These are phyloP conservation scores for Tetrao urogallus DNA, from an alignment of 2,113 vertebrate species.

Conservation along the genomic window DNA sequence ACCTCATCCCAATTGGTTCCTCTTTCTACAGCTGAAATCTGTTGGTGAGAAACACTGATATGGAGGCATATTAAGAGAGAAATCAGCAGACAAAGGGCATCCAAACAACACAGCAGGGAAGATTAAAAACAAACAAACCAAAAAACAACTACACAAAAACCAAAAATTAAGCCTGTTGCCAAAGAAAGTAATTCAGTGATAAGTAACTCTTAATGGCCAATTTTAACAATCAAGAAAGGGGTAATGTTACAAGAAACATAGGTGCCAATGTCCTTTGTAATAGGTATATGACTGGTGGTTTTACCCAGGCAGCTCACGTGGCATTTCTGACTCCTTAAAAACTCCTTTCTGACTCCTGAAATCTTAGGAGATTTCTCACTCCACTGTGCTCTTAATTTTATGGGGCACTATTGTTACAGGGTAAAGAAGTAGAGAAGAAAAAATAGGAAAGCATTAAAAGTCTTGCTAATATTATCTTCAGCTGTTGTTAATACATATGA, in stretches of 20 bases:
- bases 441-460: neutral
- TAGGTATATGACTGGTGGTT: neutral
- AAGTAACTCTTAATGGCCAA: neutral
- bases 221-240: neutral
- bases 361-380: neutral
- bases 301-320: neutral
- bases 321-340: neutral
- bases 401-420: neutral
- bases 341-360: no score
- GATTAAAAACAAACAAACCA: neutral
- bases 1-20: neutral
- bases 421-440: neutral
- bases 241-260: neutral
- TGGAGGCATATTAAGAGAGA: neutral
- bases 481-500: neutral
- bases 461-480: neutral
- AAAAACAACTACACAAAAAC: neutral
- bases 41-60: neutral
- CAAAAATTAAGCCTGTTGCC: neutral
- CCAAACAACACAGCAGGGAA: constrained; percentile 22
- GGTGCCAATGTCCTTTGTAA: neutral
- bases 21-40: neutral
- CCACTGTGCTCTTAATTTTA: constrained; percentile 37
- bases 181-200: neutral
- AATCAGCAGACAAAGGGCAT: neutral